Evolutionary conservation across 2,797 vertebrate species (phyloP), one percentile per base, ranked within the genome.

Genomic region (Oryzias dopingdopingensis): DNA sequence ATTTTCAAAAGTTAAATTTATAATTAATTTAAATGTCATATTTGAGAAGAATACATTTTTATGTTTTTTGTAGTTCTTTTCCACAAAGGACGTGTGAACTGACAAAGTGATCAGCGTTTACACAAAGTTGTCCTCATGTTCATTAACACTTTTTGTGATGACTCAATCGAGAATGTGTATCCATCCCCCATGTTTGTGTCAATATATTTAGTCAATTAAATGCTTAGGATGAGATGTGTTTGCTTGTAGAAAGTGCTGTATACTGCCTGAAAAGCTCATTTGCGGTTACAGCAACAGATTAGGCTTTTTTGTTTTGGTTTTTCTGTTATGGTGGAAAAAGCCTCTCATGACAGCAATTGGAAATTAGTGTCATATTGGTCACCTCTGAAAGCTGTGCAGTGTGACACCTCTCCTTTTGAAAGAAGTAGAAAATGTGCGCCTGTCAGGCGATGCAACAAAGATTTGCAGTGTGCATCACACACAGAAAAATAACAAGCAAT

Each of bases 191-290:
- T 4, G 32, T 37, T 37, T 12, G 32, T 37, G 12, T 37, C 32
- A 37, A 37, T 13, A 3, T 37, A 12, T 29, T 29, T 29, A 6
- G 7, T 29, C 26, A 6, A 6, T 6, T 37, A 37, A 37, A 37
- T 12, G 10, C 3, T 13, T 37, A 10, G 12, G 10, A 29, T 37
- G 3, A 37, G 0, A 3, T 12, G 3, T 37, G 32, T 37, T 37
- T 37, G 32, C 12, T 37, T 15, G 41, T 24, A 59, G 29, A 26
- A 43, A 52, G 43, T 1, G 15, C 29, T 15, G 10, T 6, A 23
- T 20, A 56, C 61, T 5, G 24, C 26, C 8, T 17, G 10, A 57
- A 20, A 46, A n/a, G 13, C 18, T 55, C 42, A 22, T 62, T 41
- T 49, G 51, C 22, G 20, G 20, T 5, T 48, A 17, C 16, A 45